phyloP scores from a whole-genome alignment of 2,888 invertebrate species.

The Dasypogon diadema region DNA sequence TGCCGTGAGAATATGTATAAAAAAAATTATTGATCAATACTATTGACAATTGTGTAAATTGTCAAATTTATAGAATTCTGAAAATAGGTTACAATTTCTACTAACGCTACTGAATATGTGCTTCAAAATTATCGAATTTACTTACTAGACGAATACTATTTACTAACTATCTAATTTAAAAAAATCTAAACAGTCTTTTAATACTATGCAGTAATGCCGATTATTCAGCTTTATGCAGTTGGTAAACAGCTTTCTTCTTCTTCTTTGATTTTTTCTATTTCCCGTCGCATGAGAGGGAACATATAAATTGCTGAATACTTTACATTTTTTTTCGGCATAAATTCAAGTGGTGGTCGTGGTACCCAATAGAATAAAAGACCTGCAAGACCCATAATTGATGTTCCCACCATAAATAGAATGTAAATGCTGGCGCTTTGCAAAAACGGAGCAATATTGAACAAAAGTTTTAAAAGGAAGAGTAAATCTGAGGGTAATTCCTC shows the following conservation, averaged over 20 bases:
- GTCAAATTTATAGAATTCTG: no score
- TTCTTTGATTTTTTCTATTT: slow-evolving; percentile 52
- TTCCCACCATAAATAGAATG: slow-evolving; percentile 69
- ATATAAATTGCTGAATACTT: slow-evolving; percentile 59
- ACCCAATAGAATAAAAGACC: slow-evolving; percentile 62
- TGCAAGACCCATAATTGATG: slow-evolving; percentile 67
- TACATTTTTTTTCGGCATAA: slow-evolving; percentile 55
- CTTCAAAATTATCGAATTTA: no score
- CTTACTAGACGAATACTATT: no score
- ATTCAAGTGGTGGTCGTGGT: slow-evolving; percentile 57
- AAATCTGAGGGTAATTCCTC: slow-evolving; percentile 68
- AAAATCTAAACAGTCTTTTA: slow-evolving; percentile 9
- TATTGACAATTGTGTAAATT: no score
- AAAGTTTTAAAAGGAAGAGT: slow-evolving; percentile 68
- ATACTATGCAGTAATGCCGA: not conserved
- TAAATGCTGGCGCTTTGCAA: slow-evolving; percentile 69
- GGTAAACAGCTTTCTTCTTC: slow-evolving; percentile 48
- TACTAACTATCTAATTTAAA: no score
- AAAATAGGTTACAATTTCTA: no score
- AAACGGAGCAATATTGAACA: slow-evolving; percentile 71
- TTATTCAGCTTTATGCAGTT: not conserved
- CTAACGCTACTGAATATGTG: no score
- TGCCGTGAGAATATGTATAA: no score
- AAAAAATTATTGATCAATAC: no score
- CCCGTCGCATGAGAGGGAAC: slow-evolving; percentile 58